These are phyloP conservation scores for Thripadectes ignobilis DNA, from an alignment of 2,797 vertebrate species.

Conservation along the genomic window DNA sequence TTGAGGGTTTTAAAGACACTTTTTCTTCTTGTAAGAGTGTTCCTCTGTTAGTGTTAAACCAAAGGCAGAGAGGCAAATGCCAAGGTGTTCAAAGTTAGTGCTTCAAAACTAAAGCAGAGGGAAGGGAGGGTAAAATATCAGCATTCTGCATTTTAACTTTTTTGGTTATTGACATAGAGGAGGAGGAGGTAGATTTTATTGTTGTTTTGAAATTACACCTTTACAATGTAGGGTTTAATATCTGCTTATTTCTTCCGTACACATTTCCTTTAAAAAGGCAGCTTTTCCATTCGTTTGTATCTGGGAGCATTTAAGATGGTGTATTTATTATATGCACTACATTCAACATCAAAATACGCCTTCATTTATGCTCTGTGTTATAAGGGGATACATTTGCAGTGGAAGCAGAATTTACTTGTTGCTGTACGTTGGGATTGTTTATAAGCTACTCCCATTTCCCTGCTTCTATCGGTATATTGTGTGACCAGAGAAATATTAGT, in stretches of 20 bases:
- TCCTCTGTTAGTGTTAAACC: background rate
- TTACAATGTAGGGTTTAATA: background rate
- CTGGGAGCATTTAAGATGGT: background rate
- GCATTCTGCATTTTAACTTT: background rate
- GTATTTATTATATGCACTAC: background rate
- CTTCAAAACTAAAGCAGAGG: background rate
- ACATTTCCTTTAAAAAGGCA: background rate
- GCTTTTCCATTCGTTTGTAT: background rate
- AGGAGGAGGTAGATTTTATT: background rate
- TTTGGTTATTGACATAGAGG: background rate
- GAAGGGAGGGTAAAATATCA: background rate
- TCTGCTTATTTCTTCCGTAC: background rate
- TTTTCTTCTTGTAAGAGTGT: background rate
- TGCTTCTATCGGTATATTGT: background rate
- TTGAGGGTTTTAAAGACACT: conserved; percentile 27
- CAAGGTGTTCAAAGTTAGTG: background rate
- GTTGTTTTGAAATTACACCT: background rate
- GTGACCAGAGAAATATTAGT: background rate
- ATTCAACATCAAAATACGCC: background rate
- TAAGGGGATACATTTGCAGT: background rate
- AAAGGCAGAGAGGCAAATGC: background rate
- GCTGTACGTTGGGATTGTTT: background rate
- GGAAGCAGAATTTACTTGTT: background rate
- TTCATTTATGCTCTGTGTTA: background rate
- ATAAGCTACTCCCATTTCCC: background rate